Base-by-base conservation (phyloP, 2,888 invertebrate species). In the Eilema caniola region DNA sequence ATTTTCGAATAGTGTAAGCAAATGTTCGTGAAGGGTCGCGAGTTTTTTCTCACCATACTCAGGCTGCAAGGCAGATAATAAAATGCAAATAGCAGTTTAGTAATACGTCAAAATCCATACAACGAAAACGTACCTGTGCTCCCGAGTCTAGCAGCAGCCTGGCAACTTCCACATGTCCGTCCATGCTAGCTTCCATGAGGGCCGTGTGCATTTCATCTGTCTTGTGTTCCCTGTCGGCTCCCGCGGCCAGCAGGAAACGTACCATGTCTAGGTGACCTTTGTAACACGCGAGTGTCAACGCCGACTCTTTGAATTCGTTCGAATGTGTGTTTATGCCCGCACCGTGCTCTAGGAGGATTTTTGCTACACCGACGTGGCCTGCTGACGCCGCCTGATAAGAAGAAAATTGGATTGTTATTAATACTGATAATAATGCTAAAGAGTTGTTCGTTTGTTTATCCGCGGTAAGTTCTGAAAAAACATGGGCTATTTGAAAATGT, bases 191-290 rank as follows among this genome's bases (percentile, higher is more conserved):
- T 94, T 99, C 99, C 99, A 99, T 99, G 62, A 99, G 96, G 62
- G 99, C 99, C 33, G 99, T 99, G 94, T 99, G 99, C 99, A 99
- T 99, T 95, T 99, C 99, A 91, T 99, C 99, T 12, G 99, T 99
- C 96, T 99, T 99, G 96, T 99, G 99, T 93, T 99, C 99, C 92
- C 99, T 96, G 93, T 99, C 99, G 24, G 99, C 99, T 75, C 99
- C 99, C 64, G 99, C 99, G 86, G 98, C 98, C 81, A 99, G 94
- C 77, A 99, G 96, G 94, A 99, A 99, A 83, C 99, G 96, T 70
- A 99, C 99, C 99, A 99, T 99, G 92, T 99, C 98, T 85, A 99
- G 96, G 95, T 99, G 99, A 67, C 98, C 99, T 95, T 99, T 99
- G 92, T 98, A 99, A 95, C 98, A 99, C 83, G 99, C 99, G 85